Evolutionary conservation across 2,797 vertebrate genomes (phyloP), one percentile per base, ranked within the genome.

Genomic region (Sus cebifrons): DNA sequence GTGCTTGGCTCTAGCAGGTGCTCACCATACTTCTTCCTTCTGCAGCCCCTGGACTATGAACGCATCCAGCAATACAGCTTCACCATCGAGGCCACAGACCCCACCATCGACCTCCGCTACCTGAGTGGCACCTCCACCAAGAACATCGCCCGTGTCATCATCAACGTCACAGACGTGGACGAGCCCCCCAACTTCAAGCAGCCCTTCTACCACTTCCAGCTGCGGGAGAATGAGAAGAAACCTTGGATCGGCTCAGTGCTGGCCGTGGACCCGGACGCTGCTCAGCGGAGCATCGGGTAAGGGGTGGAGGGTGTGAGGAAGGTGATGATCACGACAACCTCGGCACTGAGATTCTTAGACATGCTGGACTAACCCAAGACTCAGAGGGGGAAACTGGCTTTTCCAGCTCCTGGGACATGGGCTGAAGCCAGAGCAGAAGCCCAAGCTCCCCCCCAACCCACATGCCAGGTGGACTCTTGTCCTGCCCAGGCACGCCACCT

Each of bases 1-100:
- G 0, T 27, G 27, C 18, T 10, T 65, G 67, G 29, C 62, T 85
- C 79, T 65, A 67, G 4, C 52, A 40, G 44, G 12, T 3, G 6
- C 40, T 91, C 75, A 12, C 79, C 29, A 3, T 8, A 0, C 32
- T 86, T 3, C 89, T 44, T 25, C 83, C 89, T 85, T 95, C 52
- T 3, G 27, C 97, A 99, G 99, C 96, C 98, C 85, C 98, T 99
- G 91, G 99, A 99, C 98, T 99, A 98, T 0, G 99, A 99, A 97
- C 98, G 95, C 15, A 98, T 65, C 2, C 95, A 44, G 81, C 97
- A 84, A 10, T 99, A 99, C 98, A 98, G 8, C 0, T 99, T 99
- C 90, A 96, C 64, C 3, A 98, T 99, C 1, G 95, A 98, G 54
- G 99, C 99, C 52, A 98, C 90, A 0, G 99, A 99, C 96, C 98